phyloP scores from a whole-genome alignment of 2,888 invertebrate genomes.

The Eristalinus sepulchralis region DNA sequence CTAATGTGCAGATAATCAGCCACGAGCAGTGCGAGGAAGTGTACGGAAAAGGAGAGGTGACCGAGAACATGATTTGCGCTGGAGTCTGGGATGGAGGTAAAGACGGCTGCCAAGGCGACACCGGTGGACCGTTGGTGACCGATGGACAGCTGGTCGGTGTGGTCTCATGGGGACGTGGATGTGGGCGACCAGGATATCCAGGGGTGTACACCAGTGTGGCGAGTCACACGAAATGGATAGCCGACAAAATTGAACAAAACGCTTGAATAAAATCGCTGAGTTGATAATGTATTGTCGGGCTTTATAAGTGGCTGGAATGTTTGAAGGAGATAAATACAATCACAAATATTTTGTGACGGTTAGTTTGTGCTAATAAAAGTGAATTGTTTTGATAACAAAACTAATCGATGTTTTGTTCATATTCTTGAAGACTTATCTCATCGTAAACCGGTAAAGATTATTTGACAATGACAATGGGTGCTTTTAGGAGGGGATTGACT shows the following conservation, averaged over 20 bases:
- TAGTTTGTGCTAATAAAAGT: constrained; percentile 18
- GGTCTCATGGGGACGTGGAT: constrained; percentile 82
- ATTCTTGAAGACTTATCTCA: background rate
- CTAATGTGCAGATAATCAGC: constrained; percentile 82
- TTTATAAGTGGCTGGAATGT: constrained; percentile 5
- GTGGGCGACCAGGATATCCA: constrained; percentile 80
- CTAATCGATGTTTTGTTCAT: background rate
- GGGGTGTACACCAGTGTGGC: constrained; percentile 81
- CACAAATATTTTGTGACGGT: background rate
- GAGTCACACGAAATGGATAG: constrained; percentile 76
- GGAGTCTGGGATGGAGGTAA: constrained; percentile 79
- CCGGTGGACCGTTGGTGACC: constrained; percentile 78
- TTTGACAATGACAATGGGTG: background rate
- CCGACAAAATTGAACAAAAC: constrained; percentile 72
- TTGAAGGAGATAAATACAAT: constrained; percentile 9
- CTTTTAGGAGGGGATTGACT: background rate
- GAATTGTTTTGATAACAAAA: background rate
- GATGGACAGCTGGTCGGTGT: constrained; percentile 77
- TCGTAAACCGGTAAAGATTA: background rate
- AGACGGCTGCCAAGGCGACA: constrained; percentile 81
- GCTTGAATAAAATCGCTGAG: background rate
- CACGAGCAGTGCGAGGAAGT: constrained; percentile 80
- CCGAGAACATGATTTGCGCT: constrained; percentile 83
- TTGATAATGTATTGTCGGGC: background rate
- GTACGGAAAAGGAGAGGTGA: constrained; percentile 80